phyloP scores from a whole-genome alignment of 1,140 invertebrate genomes.

The Hylyphantes graminicola region DNA sequence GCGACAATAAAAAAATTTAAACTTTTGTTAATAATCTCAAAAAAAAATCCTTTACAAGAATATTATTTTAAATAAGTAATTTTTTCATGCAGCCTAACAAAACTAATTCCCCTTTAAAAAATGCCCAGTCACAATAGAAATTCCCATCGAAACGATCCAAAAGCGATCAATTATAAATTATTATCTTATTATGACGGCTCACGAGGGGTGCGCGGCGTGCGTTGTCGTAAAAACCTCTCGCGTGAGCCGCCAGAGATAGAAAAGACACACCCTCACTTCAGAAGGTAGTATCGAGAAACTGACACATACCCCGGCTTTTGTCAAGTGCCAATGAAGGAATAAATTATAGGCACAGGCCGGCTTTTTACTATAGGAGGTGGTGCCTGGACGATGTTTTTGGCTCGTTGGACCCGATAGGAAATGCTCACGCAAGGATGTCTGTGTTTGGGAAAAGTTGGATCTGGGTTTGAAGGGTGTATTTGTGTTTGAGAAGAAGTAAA shows the following conservation, averaged over 20 bases:
- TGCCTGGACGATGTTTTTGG: conserved; percentile 13
- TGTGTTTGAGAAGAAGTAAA: too few relatives aligned
- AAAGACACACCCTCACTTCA: conserved; percentile 29
- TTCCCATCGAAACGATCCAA: background rate
- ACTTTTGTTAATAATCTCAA: too few relatives aligned
- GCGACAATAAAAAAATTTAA: too few relatives aligned
- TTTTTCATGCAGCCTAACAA: too few relatives aligned
- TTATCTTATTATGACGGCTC: conserved; percentile 50
- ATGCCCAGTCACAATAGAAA: too few relatives aligned
- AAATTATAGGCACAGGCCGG: conserved; percentile 25
- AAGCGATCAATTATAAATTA: conserved; percentile 55
- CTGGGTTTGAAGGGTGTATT: too few relatives aligned
- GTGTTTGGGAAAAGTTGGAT: too few relatives aligned
- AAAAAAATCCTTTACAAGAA: too few relatives aligned
- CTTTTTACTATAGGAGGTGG: conserved; percentile 12
- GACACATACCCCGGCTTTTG: conserved; percentile 40
- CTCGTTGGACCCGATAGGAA: conserved; percentile 18
- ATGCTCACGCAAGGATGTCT: conserved; percentile 30
- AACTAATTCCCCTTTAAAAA: too few relatives aligned
- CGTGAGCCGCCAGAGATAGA: conserved; percentile 9
- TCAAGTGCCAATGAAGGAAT: conserved; percentile 28
- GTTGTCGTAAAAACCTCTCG: conserved; percentile 22
- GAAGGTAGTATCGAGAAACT: conserved; percentile 9
- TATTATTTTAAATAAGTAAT: too few relatives aligned
- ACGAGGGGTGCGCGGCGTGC: conserved; percentile 29